Conservation (phyloP, 1,140 invertebrate genomes). For the Gryllus bimaculatus region DNA sequence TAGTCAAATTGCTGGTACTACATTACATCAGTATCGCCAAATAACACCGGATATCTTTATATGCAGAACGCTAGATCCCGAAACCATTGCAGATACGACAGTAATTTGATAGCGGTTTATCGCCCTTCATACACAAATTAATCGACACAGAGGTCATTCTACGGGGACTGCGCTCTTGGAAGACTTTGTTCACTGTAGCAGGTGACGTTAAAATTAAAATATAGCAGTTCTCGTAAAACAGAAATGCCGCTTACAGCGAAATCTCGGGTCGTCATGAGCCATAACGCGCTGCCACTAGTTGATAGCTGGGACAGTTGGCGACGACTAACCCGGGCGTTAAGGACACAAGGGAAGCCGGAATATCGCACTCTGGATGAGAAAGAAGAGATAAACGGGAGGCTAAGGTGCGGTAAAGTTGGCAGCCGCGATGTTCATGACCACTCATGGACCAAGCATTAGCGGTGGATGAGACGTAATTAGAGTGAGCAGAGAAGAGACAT, state of each 20-base stretch:
- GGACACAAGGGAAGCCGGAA: too few species aligned
- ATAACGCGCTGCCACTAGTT: not conserved
- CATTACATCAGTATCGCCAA: too few species aligned
- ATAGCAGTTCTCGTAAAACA: not conserved
- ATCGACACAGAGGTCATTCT: not conserved
- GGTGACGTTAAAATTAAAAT: not conserved
- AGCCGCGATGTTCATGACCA: too few species aligned
- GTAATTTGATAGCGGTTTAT: too few species aligned
- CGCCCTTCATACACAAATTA: not conserved
- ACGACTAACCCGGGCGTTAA: not conserved
- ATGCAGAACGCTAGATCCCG: too few species aligned
- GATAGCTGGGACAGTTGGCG: not conserved
- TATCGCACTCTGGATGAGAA: not conserved
- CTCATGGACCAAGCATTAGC: too few species aligned
- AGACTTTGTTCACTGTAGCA: not conserved
- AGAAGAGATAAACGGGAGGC: not conserved
- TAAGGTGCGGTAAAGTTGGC: too few species aligned
- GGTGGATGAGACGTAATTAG: too few species aligned
- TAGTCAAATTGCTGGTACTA: too few species aligned
- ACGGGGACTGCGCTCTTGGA: not conserved
- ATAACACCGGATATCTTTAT: too few species aligned
- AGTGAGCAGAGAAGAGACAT: too few species aligned
- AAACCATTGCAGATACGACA: too few species aligned
- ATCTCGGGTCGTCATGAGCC: not conserved
- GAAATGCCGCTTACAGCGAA: not conserved